Evolutionary conservation across 2,888 invertebrate species (phyloP).

Genomic region (Galerucella nymphaeae): DNA sequence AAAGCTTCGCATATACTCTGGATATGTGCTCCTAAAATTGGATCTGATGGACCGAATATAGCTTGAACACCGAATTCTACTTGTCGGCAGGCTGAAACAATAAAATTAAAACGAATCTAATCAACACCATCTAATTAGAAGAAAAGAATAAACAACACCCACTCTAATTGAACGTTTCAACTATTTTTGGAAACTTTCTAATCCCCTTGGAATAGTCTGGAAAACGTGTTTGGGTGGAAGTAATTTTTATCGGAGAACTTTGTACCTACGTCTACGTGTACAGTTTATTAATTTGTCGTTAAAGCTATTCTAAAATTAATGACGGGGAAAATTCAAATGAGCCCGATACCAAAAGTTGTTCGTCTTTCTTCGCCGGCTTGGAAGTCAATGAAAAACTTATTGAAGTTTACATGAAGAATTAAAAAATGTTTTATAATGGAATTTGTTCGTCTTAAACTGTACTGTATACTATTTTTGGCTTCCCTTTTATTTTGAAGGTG

Average conservation of each 20-base stretch:
- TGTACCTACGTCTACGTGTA: constrained; percentile 35
- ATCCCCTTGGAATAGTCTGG: constrained; percentile 25
- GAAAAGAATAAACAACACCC: constrained; percentile 26
- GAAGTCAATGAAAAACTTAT: not conserved
- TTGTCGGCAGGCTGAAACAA: constrained; percentile 79
- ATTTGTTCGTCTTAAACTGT: not conserved
- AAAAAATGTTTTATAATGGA: too few relatives aligned
- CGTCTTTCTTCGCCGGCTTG: not conserved
- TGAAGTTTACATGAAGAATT: too few relatives aligned
- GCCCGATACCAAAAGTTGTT: not conserved
- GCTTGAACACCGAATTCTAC: constrained; percentile 88
- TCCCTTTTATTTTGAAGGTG: not conserved
- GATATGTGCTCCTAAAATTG: constrained; percentile 83
- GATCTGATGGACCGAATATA: constrained; percentile 88
- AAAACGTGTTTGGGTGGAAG: constrained; percentile 37
- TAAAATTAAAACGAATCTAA: not conserved
- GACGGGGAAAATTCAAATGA: constrained; percentile 34
- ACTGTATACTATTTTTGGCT: not conserved
- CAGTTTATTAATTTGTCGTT: constrained; percentile 34
- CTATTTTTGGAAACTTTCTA: constrained; percentile 29
- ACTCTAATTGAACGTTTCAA: constrained; percentile 22
- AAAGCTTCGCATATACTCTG: constrained; percentile 90
- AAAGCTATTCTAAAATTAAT: constrained; percentile 28
- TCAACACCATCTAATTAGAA: not conserved
- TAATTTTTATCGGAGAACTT: constrained; percentile 34